These are phyloP conservation scores for Calliphora vicina DNA, from an alignment of 1,140 invertebrate species.

Conservation along the genomic window DNA sequence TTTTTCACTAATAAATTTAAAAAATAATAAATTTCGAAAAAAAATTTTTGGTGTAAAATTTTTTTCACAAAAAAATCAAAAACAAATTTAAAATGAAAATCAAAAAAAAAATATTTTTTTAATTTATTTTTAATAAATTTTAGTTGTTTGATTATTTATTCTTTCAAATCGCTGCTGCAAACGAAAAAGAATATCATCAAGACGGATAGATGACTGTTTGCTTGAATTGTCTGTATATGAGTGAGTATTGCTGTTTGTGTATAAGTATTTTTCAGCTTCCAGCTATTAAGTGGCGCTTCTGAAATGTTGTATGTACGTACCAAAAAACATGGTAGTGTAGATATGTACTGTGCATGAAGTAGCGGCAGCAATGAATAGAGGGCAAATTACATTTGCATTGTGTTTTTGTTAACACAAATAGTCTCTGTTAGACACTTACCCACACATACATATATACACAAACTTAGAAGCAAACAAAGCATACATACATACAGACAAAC, in stretches of 20 bases:
- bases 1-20: too few species aligned
- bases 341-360: too few species aligned
- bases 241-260: neutral
- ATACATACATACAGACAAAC: neutral
- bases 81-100: too few species aligned
- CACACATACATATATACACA: too few species aligned
- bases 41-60: too few species aligned
- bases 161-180: neutral
- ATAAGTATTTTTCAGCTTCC: neutral
- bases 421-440: neutral
- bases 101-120: too few species aligned
- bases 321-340: too few species aligned
- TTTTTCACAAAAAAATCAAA: too few species aligned
- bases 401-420: neutral
- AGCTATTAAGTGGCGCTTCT: neutral
- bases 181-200: neutral
- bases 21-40: too few species aligned
- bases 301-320: neutral
- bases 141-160: too few species aligned
- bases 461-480: neutral
- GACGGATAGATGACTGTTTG: neutral
- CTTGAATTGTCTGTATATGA: neutral
- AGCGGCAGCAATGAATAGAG: neutral
- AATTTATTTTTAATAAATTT: too few species aligned
- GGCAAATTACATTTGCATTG: constrained; percentile 13